phyloP scores from a whole-genome alignment of 2,797 vertebrate genomes.

The Gobionotothen gibberifrons region DNA sequence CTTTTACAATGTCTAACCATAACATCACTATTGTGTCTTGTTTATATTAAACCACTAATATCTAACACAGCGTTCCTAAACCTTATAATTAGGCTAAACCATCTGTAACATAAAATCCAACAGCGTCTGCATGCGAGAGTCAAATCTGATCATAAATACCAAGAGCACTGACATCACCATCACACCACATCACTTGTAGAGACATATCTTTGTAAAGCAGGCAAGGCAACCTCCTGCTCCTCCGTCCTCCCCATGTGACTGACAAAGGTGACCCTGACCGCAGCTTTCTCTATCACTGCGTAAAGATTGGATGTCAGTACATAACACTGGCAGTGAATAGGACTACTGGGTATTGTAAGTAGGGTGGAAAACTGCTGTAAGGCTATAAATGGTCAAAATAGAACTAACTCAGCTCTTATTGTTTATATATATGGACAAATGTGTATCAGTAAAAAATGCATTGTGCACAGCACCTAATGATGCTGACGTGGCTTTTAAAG shows the following conservation, averaged over 20 bases:
- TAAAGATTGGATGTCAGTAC: slow-evolving; percentile 5
- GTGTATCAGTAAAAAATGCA: neutral
- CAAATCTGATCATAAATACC: slow-evolving; percentile 20
- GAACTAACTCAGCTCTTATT: neutral
- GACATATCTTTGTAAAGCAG: slow-evolving; percentile 14
- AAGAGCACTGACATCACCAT: slow-evolving; percentile 15
- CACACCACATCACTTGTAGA: neutral
- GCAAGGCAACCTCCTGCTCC: slow-evolving; percentile 11
- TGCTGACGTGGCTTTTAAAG: neutral
- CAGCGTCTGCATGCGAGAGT: slow-evolving; percentile 7
- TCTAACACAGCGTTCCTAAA: neutral
- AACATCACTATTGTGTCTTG: neutral
- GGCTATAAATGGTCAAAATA: slow-evolving; percentile 13
- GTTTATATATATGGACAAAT: neutral
- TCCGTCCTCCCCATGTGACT: slow-evolving; percentile 8
- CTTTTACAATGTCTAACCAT: neutral
- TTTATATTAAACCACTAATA: neutral
- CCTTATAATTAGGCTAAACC: neutral
- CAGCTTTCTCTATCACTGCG: neutral
- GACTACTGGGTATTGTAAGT: slow-evolving; percentile 29
- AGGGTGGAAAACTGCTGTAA: slow-evolving; percentile 5
- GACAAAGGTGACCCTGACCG: slow-evolving; percentile 9
- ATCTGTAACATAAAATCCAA: slow-evolving; percentile 7
- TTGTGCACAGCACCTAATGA: neutral
- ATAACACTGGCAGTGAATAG: slow-evolving; percentile 4